phyloP scores from a whole-genome alignment of 2,113 vertebrate species.

The Jacana jacana region DNA sequence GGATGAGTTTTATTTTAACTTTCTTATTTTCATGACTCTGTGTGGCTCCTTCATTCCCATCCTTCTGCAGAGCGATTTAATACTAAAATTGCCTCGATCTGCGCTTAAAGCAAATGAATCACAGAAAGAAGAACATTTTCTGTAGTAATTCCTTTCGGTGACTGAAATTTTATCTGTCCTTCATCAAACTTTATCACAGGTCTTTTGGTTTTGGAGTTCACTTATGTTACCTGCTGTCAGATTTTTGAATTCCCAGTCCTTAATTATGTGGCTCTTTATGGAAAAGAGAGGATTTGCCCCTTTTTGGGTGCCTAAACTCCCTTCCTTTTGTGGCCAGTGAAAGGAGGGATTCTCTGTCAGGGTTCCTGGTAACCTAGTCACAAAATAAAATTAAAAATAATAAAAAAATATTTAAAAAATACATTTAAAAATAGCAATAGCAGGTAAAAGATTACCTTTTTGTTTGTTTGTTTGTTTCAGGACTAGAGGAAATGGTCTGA shows the following conservation, averaged over 20 bases:
- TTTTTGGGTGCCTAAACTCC: background rate
- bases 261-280: background rate
- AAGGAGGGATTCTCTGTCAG: background rate
- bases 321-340: background rate
- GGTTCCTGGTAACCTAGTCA: background rate
- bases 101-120: background rate
- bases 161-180: background rate
- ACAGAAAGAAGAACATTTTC: background rate
- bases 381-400: background rate
- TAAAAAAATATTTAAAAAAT: background rate
- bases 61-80: background rate
- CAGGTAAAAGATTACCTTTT: background rate
- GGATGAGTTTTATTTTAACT: slow-evolving; percentile 3
- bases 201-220: background rate
- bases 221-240: slow-evolving; percentile 16
- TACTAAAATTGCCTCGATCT: slow-evolving; percentile 2
- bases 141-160: background rate
- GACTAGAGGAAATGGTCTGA: too few species aligned
- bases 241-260: background rate
- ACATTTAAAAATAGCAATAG: background rate
- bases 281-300: background rate
- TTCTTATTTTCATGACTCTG: background rate
- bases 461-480: background rate
- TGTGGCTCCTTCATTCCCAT: background rate
- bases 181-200: background rate